Percentiles rank a stretch among this genome's conserved stretches.
Conservation (phyloP, 1,140 invertebrate genomes). For the Cydia splendana region DNA sequence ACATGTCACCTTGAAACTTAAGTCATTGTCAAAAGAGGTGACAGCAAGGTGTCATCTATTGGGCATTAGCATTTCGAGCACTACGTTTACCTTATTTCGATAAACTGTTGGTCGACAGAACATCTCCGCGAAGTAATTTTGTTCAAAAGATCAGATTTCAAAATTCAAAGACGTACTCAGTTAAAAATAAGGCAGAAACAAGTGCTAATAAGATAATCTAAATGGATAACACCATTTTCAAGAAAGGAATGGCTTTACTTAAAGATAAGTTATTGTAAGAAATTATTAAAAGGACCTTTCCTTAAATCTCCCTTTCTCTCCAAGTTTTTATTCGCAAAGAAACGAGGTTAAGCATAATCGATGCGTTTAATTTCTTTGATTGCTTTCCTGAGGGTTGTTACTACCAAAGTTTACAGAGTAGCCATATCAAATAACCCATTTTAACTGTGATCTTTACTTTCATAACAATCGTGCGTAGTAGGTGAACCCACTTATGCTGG, state of each 20-base stretch:
- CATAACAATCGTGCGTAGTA: background rate
- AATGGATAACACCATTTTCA: background rate
- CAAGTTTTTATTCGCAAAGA: constrained; percentile 18
- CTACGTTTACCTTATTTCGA: no score
- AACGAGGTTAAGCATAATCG: constrained; percentile 25
- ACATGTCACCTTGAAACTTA: no score
- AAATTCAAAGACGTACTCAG: background rate
- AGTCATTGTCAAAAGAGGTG: no score
- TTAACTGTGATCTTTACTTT: background rate
- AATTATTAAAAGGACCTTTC: constrained; percentile 13
- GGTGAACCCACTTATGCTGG: background rate
- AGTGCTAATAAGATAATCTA: background rate
- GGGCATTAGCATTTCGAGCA: no score
- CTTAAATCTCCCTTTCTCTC: constrained; percentile 2
- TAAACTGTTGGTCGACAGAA: no score
- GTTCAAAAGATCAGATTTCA: no score
- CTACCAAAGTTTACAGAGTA: background rate
- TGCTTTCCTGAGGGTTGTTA: background rate
- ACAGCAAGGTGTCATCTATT: no score
- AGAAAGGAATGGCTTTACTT: background rate
- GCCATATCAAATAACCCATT: background rate
- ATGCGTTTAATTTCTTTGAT: constrained; percentile 30
- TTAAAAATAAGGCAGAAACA: background rate
- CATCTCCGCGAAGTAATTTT: no score
- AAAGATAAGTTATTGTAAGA: constrained; percentile 21